phyloP scores from a whole-genome alignment of 2,888 invertebrate species.

The Syrphus vitripennis region DNA sequence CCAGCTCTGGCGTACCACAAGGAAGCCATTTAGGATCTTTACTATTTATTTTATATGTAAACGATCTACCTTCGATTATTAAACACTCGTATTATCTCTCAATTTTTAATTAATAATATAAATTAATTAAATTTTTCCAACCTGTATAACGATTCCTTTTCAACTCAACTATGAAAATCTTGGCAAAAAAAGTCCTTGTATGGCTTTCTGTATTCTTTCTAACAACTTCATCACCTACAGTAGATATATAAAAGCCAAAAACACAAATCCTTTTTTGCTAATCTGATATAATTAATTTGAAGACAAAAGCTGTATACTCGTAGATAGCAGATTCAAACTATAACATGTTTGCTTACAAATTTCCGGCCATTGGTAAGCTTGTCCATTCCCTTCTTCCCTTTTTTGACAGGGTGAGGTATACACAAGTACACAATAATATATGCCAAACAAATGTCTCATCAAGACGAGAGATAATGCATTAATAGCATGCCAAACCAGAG shows the following conservation, averaged over 20 bases:
- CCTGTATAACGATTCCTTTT: not conserved
- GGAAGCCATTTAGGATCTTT: too few relatives aligned
- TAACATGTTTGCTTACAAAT: slow-evolving; percentile 1
- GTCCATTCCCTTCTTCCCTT: not conserved
- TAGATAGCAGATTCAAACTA: not conserved
- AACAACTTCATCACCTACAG: not conserved
- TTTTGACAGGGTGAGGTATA: not conserved
- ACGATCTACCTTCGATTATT: too few relatives aligned
- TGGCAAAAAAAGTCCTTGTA: not conserved
- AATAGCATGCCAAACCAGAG: slow-evolving; percentile 42
- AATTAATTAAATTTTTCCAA: too few relatives aligned
- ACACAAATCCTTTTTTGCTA: slow-evolving; percentile 30
- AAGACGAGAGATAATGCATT: slow-evolving; percentile 27
- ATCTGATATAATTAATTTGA: slow-evolving; percentile 52
- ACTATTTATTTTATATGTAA: too few relatives aligned
- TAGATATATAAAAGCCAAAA: not conserved
- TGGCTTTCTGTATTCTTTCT: not conserved
- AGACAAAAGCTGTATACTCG: slow-evolving; percentile 24
- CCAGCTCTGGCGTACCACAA: too few relatives aligned
- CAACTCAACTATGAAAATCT: not conserved
- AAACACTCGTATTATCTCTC: too few relatives aligned
- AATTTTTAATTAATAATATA: too few relatives aligned
- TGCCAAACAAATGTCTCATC: slow-evolving; percentile 40
- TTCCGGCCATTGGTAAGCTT: not conserved
- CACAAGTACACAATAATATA: not conserved